A percentile compares a stretch with the other conserved stretches of the same genome.
Conservation (phyloP, 1,140 invertebrate genomes). For the Catajapyx aquilonaris region DNA sequence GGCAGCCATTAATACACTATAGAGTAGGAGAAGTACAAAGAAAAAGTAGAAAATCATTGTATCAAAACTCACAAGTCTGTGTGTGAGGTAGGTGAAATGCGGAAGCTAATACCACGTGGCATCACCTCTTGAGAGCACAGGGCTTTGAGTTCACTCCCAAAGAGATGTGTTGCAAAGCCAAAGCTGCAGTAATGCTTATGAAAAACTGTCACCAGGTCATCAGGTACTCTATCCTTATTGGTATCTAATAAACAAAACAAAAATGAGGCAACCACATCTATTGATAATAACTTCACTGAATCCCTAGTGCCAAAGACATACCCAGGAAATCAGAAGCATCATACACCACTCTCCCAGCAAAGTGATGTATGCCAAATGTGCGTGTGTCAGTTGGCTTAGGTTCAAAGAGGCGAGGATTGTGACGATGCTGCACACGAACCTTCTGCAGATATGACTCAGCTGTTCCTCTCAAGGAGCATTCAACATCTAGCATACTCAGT, state of each 20-base stretch:
- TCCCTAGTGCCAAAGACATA: constrained; percentile 13
- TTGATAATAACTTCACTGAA: constrained; percentile 1
- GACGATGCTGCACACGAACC: constrained; percentile 61
- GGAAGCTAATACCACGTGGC: constrained; percentile 36
- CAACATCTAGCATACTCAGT: constrained; percentile 78
- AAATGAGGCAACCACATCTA: constrained; percentile 5
- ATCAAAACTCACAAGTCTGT: constrained; percentile 47
- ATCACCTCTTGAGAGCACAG: constrained; percentile 60
- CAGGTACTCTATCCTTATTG: constrained; percentile 76
- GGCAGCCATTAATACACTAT: neutral
- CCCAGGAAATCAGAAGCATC: constrained; percentile 69
- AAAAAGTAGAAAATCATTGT: neutral
- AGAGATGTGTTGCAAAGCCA: constrained; percentile 84
- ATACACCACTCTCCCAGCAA: constrained; percentile 70
- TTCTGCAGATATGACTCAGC: constrained; percentile 75
- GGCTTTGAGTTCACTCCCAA: constrained; percentile 75
- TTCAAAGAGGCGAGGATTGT: constrained; percentile 50
- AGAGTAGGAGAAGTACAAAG: constrained; percentile 3
- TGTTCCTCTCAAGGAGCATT: constrained; percentile 66
- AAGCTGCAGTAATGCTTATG: constrained; percentile 84
- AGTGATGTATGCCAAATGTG: constrained; percentile 81
- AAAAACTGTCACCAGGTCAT: constrained; percentile 79
- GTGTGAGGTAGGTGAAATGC: constrained; percentile 76
- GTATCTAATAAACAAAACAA: constrained; percentile 33
- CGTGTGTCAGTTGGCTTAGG: constrained; percentile 49